Percentiles rank a stretch among this genome's conserved stretches.
Conservation (phyloP, 2,888 invertebrate genomes). For the Aleiodes leptofemur region DNA sequence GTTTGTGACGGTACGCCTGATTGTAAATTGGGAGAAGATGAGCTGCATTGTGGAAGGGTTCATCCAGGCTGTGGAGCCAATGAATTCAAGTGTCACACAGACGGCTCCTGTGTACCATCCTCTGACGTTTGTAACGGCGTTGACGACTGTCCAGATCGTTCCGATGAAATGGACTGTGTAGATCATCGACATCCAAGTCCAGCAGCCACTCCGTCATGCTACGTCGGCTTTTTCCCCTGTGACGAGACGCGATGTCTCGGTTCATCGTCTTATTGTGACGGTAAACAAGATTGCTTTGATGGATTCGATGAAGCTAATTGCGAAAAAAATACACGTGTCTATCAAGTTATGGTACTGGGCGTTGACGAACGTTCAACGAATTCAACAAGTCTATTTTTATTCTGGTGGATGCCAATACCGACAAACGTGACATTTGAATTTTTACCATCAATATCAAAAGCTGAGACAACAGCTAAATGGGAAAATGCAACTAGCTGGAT, state of each 20-base stretch:
- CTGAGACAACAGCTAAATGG: constrained; percentile 77
- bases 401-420: constrained; percentile 79
- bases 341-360: constrained; percentile 78
- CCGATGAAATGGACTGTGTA: constrained; percentile 76
- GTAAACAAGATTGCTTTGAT: constrained; percentile 83
- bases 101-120: constrained; percentile 80
- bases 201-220: constrained; percentile 76
- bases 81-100: constrained; percentile 80
- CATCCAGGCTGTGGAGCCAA: constrained; percentile 71
- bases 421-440: constrained; percentile 78
- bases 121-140: constrained; percentile 76
- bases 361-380: constrained; percentile 81
- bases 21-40: constrained; percentile 80
- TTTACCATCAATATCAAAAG: constrained; percentile 82
- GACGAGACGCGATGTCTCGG: constrained; percentile 81
- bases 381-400: constrained; percentile 80
- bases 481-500: constrained; percentile 80
- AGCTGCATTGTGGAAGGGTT: constrained; percentile 76
- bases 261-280: constrained; percentile 81
- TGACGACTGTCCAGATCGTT: constrained; percentile 78
- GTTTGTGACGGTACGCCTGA: constrained; percentile 81
- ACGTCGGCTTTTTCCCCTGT: constrained; percentile 78
- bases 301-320: constrained; percentile 85
- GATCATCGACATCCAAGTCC: constrained; percentile 64
- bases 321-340: constrained; percentile 74